Percentiles rank a stretch among this genome's conserved stretches.
Evolutionary conservation across 2,113 vertebrate genomes (phyloP).

Genomic region (Circaetus cinerascens): DNA sequence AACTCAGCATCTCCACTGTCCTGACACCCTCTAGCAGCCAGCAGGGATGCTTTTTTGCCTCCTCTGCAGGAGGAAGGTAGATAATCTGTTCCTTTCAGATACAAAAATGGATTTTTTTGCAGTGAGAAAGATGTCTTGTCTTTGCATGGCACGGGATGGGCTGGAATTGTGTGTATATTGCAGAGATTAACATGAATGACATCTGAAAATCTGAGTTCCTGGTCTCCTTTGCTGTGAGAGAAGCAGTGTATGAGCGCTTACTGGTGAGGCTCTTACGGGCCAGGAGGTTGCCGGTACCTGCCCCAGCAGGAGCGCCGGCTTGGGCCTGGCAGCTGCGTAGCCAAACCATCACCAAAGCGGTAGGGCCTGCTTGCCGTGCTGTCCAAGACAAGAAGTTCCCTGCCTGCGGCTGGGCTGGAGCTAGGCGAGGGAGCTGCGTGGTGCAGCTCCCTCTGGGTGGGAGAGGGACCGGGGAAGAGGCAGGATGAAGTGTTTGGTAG

Average conservation of each 20-base stretch:
- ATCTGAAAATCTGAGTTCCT: neutral
- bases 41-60: neutral
- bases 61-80: neutral
- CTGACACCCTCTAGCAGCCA: neutral
- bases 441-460: no score
- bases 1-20: neutral
- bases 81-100: neutral
- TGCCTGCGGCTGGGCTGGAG: neutral
- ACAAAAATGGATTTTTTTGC: neutral
- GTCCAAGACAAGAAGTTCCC: no score
- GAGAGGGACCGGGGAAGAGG: no score
- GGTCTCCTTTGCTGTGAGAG: neutral
- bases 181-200: neutral
- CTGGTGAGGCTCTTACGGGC: fast-evolving
- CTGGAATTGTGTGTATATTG: neutral
- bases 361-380: neutral
- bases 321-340: neutral
- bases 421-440: neutral
- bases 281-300: neutral
- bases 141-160: neutral
- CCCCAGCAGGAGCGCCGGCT: neutral
- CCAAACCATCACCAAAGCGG: no score
- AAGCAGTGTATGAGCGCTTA: neutral
- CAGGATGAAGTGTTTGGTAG: neutral
- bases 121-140: neutral